Evolutionary conservation across 2,113 vertebrate species (phyloP).

Genomic region (Antigone vipio): DNA sequence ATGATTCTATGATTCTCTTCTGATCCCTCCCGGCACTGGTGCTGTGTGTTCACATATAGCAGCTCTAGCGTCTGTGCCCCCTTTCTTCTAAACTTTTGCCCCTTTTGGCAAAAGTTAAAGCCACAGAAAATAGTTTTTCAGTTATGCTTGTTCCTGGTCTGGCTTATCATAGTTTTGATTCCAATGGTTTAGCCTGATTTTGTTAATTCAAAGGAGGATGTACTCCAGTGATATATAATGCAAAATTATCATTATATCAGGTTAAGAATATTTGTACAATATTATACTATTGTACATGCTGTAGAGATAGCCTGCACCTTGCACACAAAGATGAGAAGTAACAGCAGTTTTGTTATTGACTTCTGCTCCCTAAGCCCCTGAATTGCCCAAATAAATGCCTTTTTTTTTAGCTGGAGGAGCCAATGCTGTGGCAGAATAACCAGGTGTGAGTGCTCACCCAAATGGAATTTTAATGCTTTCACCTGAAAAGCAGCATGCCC

Average conservation of each 20-base stretch:
- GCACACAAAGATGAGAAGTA: not conserved
- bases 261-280: not conserved
- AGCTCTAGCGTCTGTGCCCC: not conserved
- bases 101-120: not conserved
- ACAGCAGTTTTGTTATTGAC: not conserved
- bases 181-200: not conserved
- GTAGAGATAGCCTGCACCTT: not conserved
- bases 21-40: rapidly evolving
- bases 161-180: not conserved
- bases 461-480: not conserved
- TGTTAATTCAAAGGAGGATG: not conserved
- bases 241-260: not conserved
- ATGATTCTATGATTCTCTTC: not conserved
- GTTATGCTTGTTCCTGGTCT: not conserved
- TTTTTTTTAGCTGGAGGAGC: not conserved
- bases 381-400: not conserved
- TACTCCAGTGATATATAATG: not conserved
- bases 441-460: not conserved
- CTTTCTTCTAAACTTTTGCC: not conserved
- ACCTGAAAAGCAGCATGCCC: not conserved
- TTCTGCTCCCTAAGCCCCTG: not conserved
- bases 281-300: not conserved
- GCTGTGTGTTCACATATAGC: not conserved
- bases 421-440: not conserved
- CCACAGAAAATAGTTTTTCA: not conserved